Percentiles rank a stretch among this genome's conserved stretches.
phyloP scores from a whole-genome alignment of 2,797 vertebrate species.

The Sebastes hubbsi region DNA sequence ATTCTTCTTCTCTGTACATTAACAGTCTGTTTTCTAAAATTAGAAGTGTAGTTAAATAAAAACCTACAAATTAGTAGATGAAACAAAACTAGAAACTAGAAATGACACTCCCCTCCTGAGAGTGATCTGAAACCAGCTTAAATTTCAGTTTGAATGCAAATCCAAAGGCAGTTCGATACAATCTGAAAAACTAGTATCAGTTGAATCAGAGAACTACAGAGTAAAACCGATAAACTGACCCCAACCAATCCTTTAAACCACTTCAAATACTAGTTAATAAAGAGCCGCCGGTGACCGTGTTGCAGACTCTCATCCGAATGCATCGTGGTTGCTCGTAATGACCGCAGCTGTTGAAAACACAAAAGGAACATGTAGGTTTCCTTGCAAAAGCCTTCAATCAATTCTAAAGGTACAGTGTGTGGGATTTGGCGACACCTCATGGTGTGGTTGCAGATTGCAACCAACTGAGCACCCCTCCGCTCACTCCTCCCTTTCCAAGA shows the following conservation, averaged over 20 bases:
- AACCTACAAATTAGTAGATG: neutral
- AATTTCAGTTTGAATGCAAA: neutral
- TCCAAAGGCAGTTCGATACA: neutral
- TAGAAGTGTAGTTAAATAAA: neutral
- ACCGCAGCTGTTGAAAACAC: neutral
- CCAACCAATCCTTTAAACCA: neutral
- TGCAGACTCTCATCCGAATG: too few species aligned
- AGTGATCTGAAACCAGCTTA: neutral
- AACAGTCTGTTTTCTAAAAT: neutral
- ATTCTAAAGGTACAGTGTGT: neutral
- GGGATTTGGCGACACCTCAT: too few species aligned
- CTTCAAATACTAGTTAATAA: neutral
- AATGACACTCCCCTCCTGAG: neutral
- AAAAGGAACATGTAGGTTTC: too few species aligned
- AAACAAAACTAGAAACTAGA: neutral
- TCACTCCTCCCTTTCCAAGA: too few species aligned
- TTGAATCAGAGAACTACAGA: neutral
- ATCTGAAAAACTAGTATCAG: neutral
- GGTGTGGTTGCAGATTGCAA: too few species aligned
- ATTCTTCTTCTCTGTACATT: neutral
- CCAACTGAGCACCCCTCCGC: too few species aligned
- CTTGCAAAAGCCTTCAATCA: neutral
- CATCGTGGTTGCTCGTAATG: neutral
- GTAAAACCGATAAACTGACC: neutral
- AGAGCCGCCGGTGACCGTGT: too few species aligned